Evolutionary conservation across 1,140 invertebrate genomes (phyloP).

Genomic region (Sitobion miscanthi): DNA sequence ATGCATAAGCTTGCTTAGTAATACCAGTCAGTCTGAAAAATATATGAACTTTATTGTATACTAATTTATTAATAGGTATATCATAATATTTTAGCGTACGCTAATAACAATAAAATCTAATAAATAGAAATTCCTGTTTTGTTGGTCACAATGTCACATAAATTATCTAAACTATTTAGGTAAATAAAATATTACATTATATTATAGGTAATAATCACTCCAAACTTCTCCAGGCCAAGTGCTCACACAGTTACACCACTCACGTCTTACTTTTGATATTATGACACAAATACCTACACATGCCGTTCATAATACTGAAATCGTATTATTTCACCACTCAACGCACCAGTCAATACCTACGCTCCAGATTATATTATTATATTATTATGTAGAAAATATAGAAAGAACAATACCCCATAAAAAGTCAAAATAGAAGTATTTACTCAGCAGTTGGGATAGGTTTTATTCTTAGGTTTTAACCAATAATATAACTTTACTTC

Average conservation of each 20-base stretch:
- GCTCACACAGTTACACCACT: neutral
- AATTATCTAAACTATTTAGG: neutral
- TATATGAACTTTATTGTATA: neutral
- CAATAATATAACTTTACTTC: neutral
- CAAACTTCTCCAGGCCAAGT: neutral
- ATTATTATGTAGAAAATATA: no score
- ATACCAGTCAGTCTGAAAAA: neutral
- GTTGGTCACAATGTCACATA: neutral
- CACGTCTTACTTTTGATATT: neutral
- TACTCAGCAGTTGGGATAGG: neutral
- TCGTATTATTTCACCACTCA: neutral
- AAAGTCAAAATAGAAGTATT: neutral
- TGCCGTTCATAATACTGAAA: neutral
- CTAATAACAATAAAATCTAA: neutral
- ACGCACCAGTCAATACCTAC: neutral
- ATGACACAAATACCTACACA: neutral
- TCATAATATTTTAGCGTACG: neutral
- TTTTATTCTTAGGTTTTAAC: neutral
- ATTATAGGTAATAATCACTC: neutral
- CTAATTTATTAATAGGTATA: neutral
- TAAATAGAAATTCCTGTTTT: neutral
- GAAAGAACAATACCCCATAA: fast-evolving
- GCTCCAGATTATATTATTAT: neutral
- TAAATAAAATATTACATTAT: neutral
- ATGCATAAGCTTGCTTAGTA: neutral